These are phyloP conservation scores for Drosophila atroscutellata DNA, from an alignment of 2,888 invertebrate species.

Conservation along the genomic window DNA sequence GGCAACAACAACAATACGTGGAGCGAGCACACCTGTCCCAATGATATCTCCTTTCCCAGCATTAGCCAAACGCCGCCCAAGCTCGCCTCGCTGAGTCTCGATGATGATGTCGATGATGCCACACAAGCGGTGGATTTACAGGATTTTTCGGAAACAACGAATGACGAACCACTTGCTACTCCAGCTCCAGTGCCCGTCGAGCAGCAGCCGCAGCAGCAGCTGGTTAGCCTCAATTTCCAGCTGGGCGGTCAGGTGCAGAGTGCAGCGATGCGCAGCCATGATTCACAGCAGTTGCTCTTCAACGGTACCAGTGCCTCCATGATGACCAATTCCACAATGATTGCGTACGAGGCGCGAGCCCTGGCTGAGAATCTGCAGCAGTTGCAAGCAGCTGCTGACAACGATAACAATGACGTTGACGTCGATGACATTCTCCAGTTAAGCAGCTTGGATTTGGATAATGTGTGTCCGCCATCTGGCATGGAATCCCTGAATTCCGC, in stretches of 20 bases:
- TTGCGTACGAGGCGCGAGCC: conserved; percentile 91
- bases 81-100: conserved; percentile 89
- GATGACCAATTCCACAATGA: conserved; percentile 89
- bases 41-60: conserved; percentile 92
- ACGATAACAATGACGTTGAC: conserved; percentile 61
- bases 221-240: conserved; percentile 38
- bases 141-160: conserved; percentile 80
- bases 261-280: conserved; percentile 63
- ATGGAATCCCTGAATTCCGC: conserved; percentile 88
- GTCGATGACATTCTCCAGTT: conserved; percentile 75
- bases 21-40: conserved; percentile 92
- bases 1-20: conserved; percentile 87
- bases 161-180: conserved; percentile 48
- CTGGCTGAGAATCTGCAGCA: conserved; percentile 86
- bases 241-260: conserved; percentile 48
- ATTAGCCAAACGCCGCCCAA: conserved; percentile 91
- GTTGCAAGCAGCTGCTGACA: conserved; percentile 41
- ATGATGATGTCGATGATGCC: conserved; percentile 81
- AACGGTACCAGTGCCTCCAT: conserved; percentile 85
- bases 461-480: conserved; percentile 91
- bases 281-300: conserved; percentile 81
- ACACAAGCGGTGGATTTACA: conserved; percentile 69
- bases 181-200: conserved; percentile 75
- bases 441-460: conserved; percentile 90
- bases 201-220: conserved; percentile 45